Base-by-base conservation (phyloP, 2,113 vertebrate genomes). In the Poeciliopsis prolifica region DNA sequence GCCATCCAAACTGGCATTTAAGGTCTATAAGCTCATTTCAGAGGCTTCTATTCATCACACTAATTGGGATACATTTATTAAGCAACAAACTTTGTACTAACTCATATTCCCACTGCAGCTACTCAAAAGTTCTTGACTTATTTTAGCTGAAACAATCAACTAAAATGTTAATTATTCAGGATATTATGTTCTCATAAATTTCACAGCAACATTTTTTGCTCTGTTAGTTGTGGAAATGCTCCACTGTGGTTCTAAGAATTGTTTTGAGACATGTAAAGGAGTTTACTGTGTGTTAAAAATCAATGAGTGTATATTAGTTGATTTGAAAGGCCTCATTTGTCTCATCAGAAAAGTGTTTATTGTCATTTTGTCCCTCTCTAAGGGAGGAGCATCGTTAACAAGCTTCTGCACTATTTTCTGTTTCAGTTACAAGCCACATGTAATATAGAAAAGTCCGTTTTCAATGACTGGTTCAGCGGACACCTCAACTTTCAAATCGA, bases 401-500 rank as follows among this genome's bases (percentile, higher is more conserved):
- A 35, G 10, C 33, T 42, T 17, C 3, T 63, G 4, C 68, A 6
- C 48, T 8, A 3, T 67, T 33, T 14, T 76, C 33, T 54, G 11
- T 15, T 74, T 15, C 85, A 99, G 98, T 71, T 99, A 71, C 91
- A 89, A 2, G 95, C 97, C 60, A 99, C 97, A 31, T 99, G 97
- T 89, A 99, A 99, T 0, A 93, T 97, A 4, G 95, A 98, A 67
- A 95, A 96, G 81, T 98, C 97, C 61, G 65, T 86, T 74, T 97
- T 98, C 94, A 98, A 98, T 0, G 96, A 98, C 92, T 98, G 97
- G 97, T 98, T 98, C 93, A 97, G 95, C 0, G 97, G 97, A 30
- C 97, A 98, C 85, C 95, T 98, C 82, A 98, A 98, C 87, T 98
- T 97, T 75, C 97, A 98, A 85, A 98, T 98, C 0, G 97, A 98